phyloP scores from a whole-genome alignment of 1,140 invertebrate genomes.

The Helicoverpa armigera region DNA sequence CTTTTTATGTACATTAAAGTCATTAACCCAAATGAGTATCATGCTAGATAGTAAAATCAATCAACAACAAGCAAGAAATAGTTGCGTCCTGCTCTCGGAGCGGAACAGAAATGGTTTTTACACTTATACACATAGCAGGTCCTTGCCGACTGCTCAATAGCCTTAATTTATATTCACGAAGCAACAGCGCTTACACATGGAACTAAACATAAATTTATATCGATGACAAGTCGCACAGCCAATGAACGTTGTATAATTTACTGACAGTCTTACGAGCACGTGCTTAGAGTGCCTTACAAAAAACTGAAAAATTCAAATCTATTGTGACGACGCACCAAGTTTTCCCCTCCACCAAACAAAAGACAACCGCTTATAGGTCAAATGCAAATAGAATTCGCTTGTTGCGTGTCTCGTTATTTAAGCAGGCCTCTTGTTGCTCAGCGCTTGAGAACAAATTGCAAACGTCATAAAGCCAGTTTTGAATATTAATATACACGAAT shows the following conservation, averaged over 20 bases:
- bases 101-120: slow-evolving; percentile 48
- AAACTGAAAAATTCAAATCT: slow-evolving; percentile 46
- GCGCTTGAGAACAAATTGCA: slow-evolving; percentile 75
- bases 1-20: slow-evolving; percentile 7
- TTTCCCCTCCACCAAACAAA: slow-evolving; percentile 60
- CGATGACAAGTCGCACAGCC: slow-evolving; percentile 68
- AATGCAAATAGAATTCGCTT: slow-evolving; percentile 81
- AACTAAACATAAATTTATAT: slow-evolving; percentile 72
- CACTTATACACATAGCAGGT: slow-evolving; percentile 44
- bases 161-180: slow-evolving; percentile 74
- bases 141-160: slow-evolving; percentile 58
- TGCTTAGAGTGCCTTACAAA: slow-evolving; percentile 3
- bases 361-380: slow-evolving; percentile 75
- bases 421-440: slow-evolving; percentile 70
- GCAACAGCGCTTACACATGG: slow-evolving; percentile 64
- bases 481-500: slow-evolving; percentile 80
- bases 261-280: slow-evolving; percentile 18
- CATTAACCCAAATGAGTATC: slow-evolving; percentile 36
- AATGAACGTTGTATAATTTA: slow-evolving; percentile 53
- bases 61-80: slow-evolving; percentile 19
- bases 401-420: slow-evolving; percentile 76
- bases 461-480: slow-evolving; percentile 80
- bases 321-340: slow-evolving; percentile 52
- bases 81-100: slow-evolving; percentile 42
- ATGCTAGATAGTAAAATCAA: slow-evolving; percentile 25